Conservation (phyloP, 2,797 vertebrate species). For the Parotocinclus haroldoi region DNA sequence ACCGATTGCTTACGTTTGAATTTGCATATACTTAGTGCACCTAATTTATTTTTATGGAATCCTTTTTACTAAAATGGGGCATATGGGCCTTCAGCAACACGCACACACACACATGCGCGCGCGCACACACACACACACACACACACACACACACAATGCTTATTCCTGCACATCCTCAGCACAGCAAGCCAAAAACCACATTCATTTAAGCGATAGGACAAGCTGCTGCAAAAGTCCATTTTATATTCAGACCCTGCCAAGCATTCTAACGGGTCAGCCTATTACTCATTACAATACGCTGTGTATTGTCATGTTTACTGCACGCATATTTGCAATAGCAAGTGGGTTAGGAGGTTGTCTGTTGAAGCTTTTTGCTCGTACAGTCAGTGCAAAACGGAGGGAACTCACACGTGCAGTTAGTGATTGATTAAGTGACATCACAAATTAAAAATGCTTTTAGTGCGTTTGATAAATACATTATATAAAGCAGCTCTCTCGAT, state of each 20-base stretch:
- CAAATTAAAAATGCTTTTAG: too few relatives aligned
- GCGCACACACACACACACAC: slow-evolving; percentile 21
- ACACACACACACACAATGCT: slow-evolving; percentile 38
- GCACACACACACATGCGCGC: slow-evolving; percentile 62
- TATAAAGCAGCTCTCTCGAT: neutral
- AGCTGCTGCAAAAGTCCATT: slow-evolving; percentile 25
- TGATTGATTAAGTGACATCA: too few relatives aligned
- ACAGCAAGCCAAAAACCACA: slow-evolving; percentile 33
- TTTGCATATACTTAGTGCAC: slow-evolving; percentile 97
- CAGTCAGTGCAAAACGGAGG: too few relatives aligned
- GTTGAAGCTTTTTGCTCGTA: too few relatives aligned
- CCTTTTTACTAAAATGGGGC: slow-evolving; percentile 88
- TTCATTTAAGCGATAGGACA: slow-evolving; percentile 30
- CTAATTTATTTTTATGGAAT: slow-evolving; percentile 98
- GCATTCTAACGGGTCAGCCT: slow-evolving; percentile 33
- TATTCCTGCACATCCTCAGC: slow-evolving; percentile 68
- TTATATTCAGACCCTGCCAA: slow-evolving; percentile 31
- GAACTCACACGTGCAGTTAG: too few relatives aligned
- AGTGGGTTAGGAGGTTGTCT: too few relatives aligned
- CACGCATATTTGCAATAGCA: slow-evolving; percentile 1
- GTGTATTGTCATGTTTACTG: slow-evolving; percentile 22
- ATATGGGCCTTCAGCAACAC: slow-evolving; percentile 79
- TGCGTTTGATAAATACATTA: too few relatives aligned
- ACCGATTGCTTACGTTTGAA: slow-evolving; percentile 99
- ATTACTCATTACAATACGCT: slow-evolving; percentile 26